Percentiles rank a stretch among this genome's conserved stretches.
These are phyloP conservation scores for Drosophila lacicola DNA, from an alignment of 2,888 invertebrate species.

Conservation along the genomic window DNA sequence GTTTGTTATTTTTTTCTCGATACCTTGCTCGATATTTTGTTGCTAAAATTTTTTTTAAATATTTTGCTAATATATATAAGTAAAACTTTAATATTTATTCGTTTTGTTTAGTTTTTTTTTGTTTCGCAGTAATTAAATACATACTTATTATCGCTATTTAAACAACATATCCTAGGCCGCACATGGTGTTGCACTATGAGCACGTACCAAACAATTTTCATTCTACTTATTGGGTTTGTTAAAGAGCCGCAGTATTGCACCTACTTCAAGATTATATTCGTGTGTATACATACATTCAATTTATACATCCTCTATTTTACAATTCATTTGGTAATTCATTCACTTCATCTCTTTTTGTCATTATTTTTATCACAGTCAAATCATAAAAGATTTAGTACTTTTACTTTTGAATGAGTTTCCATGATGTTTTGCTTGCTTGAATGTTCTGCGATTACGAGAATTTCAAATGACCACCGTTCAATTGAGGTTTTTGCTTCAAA, in stretches of 20 bases:
- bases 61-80: constrained; percentile 81
- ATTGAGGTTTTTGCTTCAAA: constrained; percentile 47
- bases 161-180: constrained; percentile 60
- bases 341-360: constrained; percentile 65
- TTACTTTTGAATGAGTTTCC: constrained; percentile 81
- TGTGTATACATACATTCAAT: constrained; percentile 64
- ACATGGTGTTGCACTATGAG: constrained; percentile 47
- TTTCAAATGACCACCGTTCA: constrained; percentile 49
- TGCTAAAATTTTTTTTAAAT: constrained; percentile 78
- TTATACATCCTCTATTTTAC: constrained; percentile 71
- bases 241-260: constrained; percentile 53
- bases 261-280: constrained; percentile 57
- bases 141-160: constrained; percentile 51
- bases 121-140: constrained; percentile 45
- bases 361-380: constrained; percentile 85
- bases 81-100: constrained; percentile 63
- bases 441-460: constrained; percentile 61
- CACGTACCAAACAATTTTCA: constrained; percentile 48
- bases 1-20: constrained; percentile 30
- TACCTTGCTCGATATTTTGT: constrained; percentile 50
- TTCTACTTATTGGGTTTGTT: constrained; percentile 55
- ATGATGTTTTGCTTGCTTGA: constrained; percentile 69
- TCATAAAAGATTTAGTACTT: constrained; percentile 85
- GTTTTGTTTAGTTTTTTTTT: constrained; percentile 27
- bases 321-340: constrained; percentile 50